Evolutionary conservation across 2,113 vertebrate genomes (phyloP).

Genomic region (Chloebia gouldiae): DNA sequence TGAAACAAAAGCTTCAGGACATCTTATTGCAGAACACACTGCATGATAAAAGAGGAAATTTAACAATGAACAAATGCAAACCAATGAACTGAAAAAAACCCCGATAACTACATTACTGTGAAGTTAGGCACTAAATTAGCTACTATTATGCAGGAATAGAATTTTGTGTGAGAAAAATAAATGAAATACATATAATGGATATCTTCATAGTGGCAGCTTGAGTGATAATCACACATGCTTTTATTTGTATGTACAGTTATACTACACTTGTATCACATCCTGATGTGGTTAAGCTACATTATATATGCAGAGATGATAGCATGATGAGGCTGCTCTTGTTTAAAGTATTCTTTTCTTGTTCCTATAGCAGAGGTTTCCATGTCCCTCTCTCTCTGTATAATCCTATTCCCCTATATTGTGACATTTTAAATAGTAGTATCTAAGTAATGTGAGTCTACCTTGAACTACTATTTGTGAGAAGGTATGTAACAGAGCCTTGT

Average conservation of each 20-base stretch:
- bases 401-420: background rate
- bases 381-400: background rate
- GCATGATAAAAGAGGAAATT: background rate
- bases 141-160: background rate
- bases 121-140: background rate
- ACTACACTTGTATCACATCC: background rate
- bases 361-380: background rate
- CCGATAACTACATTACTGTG: background rate
- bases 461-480: background rate
- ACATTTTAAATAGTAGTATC: background rate
- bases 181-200: background rate
- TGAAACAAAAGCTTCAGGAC: background rate
- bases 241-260: background rate
- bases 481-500: background rate
- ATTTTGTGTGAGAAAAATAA: background rate
- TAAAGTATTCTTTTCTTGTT: background rate
- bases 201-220: background rate
- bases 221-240: background rate
- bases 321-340: background rate
- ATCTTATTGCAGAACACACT: background rate
- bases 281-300: background rate
- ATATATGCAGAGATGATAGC: background rate
- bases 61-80: background rate
- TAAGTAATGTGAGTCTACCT: background rate
- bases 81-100: background rate